Evolutionary conservation across 2,113 vertebrate genomes (phyloP).

Genomic region (Nothobranchius furzeri): DNA sequence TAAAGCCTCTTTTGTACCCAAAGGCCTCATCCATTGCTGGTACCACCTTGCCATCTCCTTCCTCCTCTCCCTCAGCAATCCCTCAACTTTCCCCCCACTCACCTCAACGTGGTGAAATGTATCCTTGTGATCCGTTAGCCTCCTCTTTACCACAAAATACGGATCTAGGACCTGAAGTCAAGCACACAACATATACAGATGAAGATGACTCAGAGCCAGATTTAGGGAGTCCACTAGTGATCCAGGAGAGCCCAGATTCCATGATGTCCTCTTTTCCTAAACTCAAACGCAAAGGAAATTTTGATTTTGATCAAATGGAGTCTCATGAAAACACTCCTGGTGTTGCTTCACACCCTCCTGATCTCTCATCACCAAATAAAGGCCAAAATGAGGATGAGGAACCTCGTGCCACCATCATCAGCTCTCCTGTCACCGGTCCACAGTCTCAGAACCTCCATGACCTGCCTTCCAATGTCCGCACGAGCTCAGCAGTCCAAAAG

Average conservation of each 20-base stretch:
- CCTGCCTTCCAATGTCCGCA: slow-evolving; percentile 18
- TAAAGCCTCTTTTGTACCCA: slow-evolving; percentile 50
- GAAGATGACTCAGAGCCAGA: slow-evolving; percentile 80
- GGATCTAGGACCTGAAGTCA: slow-evolving; percentile 27
- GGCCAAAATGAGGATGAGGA: slow-evolving; percentile 9
- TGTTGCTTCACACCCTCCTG: slow-evolving; percentile 20
- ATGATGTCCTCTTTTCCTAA: slow-evolving; percentile 58
- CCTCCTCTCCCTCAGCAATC: slow-evolving; percentile 21
- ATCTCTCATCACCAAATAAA: slow-evolving; percentile 34
- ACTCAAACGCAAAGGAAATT: slow-evolving; percentile 52
- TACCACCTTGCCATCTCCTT: slow-evolving; percentile 8
- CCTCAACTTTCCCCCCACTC: slow-evolving; percentile 36
- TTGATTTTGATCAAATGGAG: slow-evolving; percentile 32
- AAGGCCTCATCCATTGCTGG: slow-evolving; percentile 13
- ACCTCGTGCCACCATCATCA: not conserved
- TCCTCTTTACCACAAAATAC: slow-evolving; percentile 53
- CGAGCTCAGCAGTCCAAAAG: slow-evolving; percentile 29
- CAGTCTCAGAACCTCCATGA: slow-evolving; percentile 9
- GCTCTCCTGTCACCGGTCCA: slow-evolving; percentile 23
- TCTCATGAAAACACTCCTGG: slow-evolving; percentile 35
- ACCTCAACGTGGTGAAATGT: slow-evolving; percentile 39
- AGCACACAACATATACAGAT: slow-evolving; percentile 53
- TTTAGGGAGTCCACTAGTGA: slow-evolving; percentile 77
- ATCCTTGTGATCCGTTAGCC: slow-evolving; percentile 17
- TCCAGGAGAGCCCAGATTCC: slow-evolving; percentile 80